A percentile compares a stretch with the other conserved stretches of the same genome.
These are phyloP conservation scores for Drosophila biarmipes DNA, from an alignment of 1,140 invertebrate species.

Conservation along the genomic window DNA sequence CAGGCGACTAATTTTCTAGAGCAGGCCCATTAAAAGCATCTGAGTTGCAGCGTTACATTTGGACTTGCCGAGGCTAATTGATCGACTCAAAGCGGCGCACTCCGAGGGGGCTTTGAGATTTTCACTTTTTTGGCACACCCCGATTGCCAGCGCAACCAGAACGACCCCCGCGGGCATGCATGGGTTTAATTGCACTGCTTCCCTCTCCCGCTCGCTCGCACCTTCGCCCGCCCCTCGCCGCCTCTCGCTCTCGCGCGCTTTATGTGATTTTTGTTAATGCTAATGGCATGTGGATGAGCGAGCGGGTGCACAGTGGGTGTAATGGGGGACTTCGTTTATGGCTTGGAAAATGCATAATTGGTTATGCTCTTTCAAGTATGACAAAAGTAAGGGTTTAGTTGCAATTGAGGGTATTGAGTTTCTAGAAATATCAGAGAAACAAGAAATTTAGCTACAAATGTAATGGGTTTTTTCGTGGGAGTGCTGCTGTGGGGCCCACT, in stretches of 20 bases:
- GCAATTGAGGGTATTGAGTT: no score
- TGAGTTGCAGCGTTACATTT: slow-evolving; percentile 5
- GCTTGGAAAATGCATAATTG: neutral
- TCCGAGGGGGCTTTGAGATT: slow-evolving; percentile 13
- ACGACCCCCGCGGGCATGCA: slow-evolving; percentile 54
- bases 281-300: slow-evolving; percentile 58
- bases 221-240: neutral
- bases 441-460: no score
- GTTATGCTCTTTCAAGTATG: no score
- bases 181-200: slow-evolving; percentile 67
- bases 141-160: slow-evolving; percentile 39
- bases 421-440: no score
- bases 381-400: no score
- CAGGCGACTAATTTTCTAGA: neutral
- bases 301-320: slow-evolving; percentile 14
- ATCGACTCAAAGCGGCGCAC: slow-evolving; percentile 1
- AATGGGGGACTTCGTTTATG: neutral
- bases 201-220: neutral
- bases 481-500: neutral
- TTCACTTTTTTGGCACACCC: slow-evolving; percentile 17
- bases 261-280: slow-evolving; percentile 51
- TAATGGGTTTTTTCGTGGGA: no score
- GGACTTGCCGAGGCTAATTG: slow-evolving; percentile 18
- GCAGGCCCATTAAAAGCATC: slow-evolving; percentile 2
- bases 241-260: slow-evolving; percentile 1